These are phyloP conservation scores for Oreochromis niloticus DNA, from an alignment of 2,113 vertebrate species.

Conservation along the genomic window DNA sequence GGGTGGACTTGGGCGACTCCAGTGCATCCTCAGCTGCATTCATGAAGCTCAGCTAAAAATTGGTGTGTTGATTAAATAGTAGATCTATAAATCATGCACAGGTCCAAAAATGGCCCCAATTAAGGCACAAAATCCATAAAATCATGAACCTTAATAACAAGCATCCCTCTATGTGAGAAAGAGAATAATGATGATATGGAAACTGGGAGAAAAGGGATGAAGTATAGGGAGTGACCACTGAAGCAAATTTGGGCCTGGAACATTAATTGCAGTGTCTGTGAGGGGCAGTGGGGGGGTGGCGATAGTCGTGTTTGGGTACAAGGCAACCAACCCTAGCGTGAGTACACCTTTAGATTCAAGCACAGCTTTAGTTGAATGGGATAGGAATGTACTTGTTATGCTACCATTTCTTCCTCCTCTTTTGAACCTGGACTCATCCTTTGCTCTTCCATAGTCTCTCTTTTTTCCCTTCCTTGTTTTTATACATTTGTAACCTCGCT, in stretches of 20 bases:
- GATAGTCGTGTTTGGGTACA: background rate
- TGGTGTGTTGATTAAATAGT: background rate
- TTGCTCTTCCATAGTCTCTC: background rate
- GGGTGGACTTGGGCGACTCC: background rate
- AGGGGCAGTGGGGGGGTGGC: background rate
- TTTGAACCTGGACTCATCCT: background rate
- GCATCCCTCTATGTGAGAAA: background rate
- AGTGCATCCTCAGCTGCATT: background rate
- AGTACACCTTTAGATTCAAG: background rate
- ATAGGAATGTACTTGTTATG: background rate
- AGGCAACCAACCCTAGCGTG: background rate
- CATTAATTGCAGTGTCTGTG: background rate
- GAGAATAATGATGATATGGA: background rate
- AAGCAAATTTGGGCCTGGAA: background rate
- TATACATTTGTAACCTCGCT: background rate
- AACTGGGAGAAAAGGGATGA: rapidly evolving
- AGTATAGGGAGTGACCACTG: background rate
- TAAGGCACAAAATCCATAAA: background rate
- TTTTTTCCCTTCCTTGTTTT: background rate
- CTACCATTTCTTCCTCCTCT: background rate
- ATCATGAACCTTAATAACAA: background rate
- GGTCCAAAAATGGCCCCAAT: background rate
- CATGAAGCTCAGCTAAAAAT: background rate
- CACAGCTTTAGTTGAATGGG: rapidly evolving
- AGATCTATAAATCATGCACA: background rate